Evolutionary conservation across 2,797 vertebrate genomes (phyloP), one percentile per base, ranked within the genome.

Genomic region (Lutjanus argentimaculatus): DNA sequence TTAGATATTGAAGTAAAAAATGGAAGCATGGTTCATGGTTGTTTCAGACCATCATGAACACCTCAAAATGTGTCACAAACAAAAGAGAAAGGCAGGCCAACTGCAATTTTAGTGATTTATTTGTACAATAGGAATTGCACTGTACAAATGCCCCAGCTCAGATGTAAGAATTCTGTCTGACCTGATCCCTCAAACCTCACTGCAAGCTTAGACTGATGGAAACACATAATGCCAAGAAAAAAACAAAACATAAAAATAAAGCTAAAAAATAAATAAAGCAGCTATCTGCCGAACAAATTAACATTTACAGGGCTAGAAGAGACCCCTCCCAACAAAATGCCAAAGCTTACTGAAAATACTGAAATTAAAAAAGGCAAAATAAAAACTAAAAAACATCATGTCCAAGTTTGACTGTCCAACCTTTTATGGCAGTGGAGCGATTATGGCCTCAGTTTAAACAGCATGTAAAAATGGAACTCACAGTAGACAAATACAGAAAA

Each of bases 101-200:
- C n/a, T 89, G 93, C 90, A 91, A 87, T 91, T 93, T 94, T 81
- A 94, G 94, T 95, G 93, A 94, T 96, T 96, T 96, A 96, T 96
- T 96, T 94, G 91, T 93, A 96, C 94, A 95, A 91, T 88, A 93
- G 80, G 85, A 95, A 87, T 93, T 86, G 77, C 88, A 92, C 81
- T 90, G 93, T 94, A 95, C 93, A 93, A 91, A 86, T 82, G 86
- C 83, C 93, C 88, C 88, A 88, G 86, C 74, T 92, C 84, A 86
- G 86, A 86, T 79, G 77, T 87, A 80, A 84, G 80, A 88, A 74
- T 88, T 86, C 67, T 81, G 86, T 79, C 85, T 15, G 83, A 89
- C 89, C 91, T 85, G 78, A 90, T 88, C 90, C 91, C 90, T 90
- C 86, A 85, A 84, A 93, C 89, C 88, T 90, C 85, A 82, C 59